Base-by-base conservation (phyloP, 1,140 invertebrate species). In the Drosophila yakuba region DNA sequence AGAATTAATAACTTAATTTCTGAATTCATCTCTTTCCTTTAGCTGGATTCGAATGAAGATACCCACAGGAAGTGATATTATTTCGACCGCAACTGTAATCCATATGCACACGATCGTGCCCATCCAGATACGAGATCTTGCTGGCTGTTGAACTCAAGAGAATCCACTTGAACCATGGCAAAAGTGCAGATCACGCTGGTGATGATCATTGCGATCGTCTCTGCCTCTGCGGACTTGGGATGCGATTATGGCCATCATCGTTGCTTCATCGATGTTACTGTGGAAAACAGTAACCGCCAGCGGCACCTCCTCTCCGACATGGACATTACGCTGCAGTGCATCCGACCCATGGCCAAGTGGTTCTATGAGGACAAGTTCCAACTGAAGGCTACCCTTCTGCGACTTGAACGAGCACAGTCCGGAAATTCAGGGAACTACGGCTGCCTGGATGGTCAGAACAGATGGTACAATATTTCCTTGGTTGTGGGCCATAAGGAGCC, bases 131-230 rank as follows among this genome's bases (percentile, higher is more conserved):
- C 66, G 15, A 55, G 54, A 63, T 38, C 50, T 69, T 56, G 64
- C 62, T 43, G 54, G 63, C 67, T 69, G 67, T 69, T 69, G 63
- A 69, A 69, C 44, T 71, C 68, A 58, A 50, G 36, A 71, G 68
- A 71, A 58, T 50, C 61, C 59, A 88, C 82, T 79, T 76, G 69
- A 88, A 52, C 48, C 48, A 88, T 83, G 83, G 75, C 59, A 83
- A 86, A 86, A 64, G 47, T 86, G 83, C 83, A 59, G 50, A 86
- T 86, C 82, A 88, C 78, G 61, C 57, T 78, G 44, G 57, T 68
- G 44, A 64, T 68, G 62, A 64, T 71, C 64, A 85, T 76, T 62
- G 51, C 56, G 52, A 43, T 61, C 56, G 41, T 15, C 50, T 60
- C 28, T 39, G 43, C 61, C 32, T 17, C 73, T 36, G 15, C 74